Evolutionary conservation across 2,113 vertebrate species (phyloP), one percentile per base, ranked within the genome.

Genomic region (Ramphastos sulfuratus): DNA sequence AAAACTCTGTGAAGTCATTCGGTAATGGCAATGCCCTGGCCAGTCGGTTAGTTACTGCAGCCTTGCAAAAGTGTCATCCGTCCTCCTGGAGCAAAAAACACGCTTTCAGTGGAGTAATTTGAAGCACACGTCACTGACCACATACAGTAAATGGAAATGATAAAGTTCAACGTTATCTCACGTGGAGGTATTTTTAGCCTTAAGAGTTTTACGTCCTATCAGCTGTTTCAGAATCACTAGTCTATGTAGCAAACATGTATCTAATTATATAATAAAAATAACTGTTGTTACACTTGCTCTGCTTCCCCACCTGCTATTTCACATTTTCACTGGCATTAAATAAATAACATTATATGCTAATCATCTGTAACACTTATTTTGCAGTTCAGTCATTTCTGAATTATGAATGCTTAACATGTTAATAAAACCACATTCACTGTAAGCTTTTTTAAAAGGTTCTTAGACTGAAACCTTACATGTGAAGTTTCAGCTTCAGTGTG

Each of bases 31-130:
- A 19, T 0, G 55, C 16, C 3, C 8, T 0, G 25, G 10, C 1
- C 9, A 0, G 54, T 5, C 3, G 1, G 4, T 48, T 13, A 18
- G 63, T 9, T 10, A 2, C 10, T 5, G 12, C 24, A 13, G 46
- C 46, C 46, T 63, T 10, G 60, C 55, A 1, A 28, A 58, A 8
- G 10, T 30, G 4, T 12, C 46, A 0, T 2, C n/a, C 23, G 4
- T 30, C n/a, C 48, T 46, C n/a, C 65, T 2, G 37, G 2, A 6
- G 50, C 6, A 10, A 6, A 48, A 42, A n/a, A 50, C 16, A 27
- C 9, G 8, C 61, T 35, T 78, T 27, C 5, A 6, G 55, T 3
- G 25, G 20, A 15, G 24, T 4, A 50, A 5, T 74, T 24, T 7
- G 75, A 60, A 88, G 73, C 12, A 10, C 4, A 31, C 11, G 19